Evolutionary conservation across 2,797 vertebrate species (phyloP).

Genomic region (Channallabes apus): DNA sequence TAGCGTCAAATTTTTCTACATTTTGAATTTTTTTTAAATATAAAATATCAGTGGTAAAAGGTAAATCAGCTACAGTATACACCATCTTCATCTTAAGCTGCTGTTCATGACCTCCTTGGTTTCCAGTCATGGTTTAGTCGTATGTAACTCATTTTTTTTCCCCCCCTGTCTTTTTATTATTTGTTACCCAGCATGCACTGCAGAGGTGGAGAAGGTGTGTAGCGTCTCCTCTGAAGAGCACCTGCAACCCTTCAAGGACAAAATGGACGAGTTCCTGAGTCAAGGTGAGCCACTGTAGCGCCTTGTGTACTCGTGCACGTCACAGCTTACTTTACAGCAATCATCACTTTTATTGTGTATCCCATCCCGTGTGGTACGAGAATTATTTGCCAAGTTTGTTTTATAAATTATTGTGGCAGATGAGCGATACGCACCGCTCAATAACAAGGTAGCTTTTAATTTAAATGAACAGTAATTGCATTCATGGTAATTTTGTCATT

Average conservation of each 20-base stretch:
- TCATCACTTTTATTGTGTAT: not conserved
- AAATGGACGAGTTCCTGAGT: constrained; percentile 89
- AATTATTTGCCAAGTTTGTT: too few relatives aligned
- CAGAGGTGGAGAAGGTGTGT: constrained; percentile 90
- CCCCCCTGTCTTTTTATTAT: constrained; percentile 1
- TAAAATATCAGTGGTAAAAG: not conserved
- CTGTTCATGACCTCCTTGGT: not conserved
- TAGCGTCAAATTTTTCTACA: not conserved
- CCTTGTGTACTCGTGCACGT: not conserved
- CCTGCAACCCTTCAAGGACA: constrained; percentile 93
- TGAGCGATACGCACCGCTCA: too few relatives aligned
- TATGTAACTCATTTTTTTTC: not conserved
- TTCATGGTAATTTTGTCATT: too few relatives aligned
- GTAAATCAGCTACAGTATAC: not conserved
- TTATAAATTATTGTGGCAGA: too few relatives aligned
- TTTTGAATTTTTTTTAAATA: not conserved
- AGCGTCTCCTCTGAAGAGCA: constrained; percentile 85
- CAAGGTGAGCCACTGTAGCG: constrained; percentile 78
- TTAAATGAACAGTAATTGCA: too few relatives aligned
- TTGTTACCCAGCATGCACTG: constrained; percentile 79
- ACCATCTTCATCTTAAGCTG: too few relatives aligned
- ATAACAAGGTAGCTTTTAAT: too few relatives aligned
- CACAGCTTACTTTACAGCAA: not conserved
- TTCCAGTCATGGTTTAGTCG: not conserved
- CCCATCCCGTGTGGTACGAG: too few relatives aligned